Conservation (phyloP, 1,140 invertebrate genomes). For the Drosophila bifasciata region DNA sequence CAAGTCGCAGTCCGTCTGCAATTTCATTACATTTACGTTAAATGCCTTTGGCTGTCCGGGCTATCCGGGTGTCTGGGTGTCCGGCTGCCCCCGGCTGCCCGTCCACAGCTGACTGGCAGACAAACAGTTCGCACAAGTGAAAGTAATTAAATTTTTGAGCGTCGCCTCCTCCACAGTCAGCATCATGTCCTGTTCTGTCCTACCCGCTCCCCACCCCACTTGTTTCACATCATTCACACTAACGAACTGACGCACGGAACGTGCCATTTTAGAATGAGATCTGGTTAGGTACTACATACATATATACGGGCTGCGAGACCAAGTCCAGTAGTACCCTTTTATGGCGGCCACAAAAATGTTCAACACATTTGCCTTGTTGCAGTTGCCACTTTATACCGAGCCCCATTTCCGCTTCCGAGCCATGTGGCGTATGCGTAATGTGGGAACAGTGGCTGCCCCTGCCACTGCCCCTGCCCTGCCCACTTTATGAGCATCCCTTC, state of each 20-base stretch:
- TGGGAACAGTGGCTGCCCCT: constrained; percentile 44
- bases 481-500: constrained; percentile 57
- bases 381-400: constrained; percentile 33
- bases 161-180: constrained; percentile 8
- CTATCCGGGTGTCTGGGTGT: constrained; percentile 15
- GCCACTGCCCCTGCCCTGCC: too few relatives aligned
- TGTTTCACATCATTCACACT: constrained; percentile 62
- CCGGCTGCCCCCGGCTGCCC: background rate
- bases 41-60: constrained; percentile 64
- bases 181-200: constrained; percentile 5
- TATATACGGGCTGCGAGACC: background rate
- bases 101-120: constrained; percentile 47
- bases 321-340: constrained; percentile 58
- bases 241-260: constrained; percentile 66
- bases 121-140: constrained; percentile 77
- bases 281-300: too few relatives aligned
- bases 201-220: background rate
- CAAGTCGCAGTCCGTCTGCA: constrained; percentile 48
- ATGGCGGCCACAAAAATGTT: constrained; percentile 75
- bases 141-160: constrained; percentile 82
- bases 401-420: constrained; percentile 3
- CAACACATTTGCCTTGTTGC: constrained; percentile 64
- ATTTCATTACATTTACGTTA: constrained; percentile 79
- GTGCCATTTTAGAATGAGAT: constrained; percentile 45
- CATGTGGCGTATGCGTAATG: constrained; percentile 63